These are phyloP conservation scores for Xenopus tropicalis DNA, from an alignment of 2,113 vertebrate genomes.

Conservation along the genomic window DNA sequence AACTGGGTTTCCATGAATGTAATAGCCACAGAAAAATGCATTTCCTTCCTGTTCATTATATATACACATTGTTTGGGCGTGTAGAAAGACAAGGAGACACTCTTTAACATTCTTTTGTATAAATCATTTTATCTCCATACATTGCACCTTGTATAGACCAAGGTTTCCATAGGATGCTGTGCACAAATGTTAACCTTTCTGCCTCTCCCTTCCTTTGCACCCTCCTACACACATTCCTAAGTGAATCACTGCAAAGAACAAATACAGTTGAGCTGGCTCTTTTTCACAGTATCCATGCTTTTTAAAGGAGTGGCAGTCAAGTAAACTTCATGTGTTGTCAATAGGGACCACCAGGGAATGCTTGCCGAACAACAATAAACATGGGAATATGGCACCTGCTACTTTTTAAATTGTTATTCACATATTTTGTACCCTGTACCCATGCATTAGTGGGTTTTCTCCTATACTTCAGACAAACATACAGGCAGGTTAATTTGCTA, in stretches of 20 bases:
- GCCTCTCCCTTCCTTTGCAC: slow-evolving; percentile 16
- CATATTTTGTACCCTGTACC: too few species aligned
- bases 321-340: background rate
- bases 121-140: slow-evolving; percentile 5
- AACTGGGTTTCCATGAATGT: slow-evolving; percentile 20
- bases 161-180: slow-evolving; percentile 11
- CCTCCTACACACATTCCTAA: slow-evolving; percentile 39
- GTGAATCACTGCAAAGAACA: slow-evolving; percentile 25
- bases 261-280: background rate
- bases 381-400: too few species aligned
- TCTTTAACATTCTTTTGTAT: slow-evolving; percentile 11
- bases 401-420: too few species aligned
- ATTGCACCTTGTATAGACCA: background rate
- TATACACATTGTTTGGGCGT: slow-evolving; percentile 17
- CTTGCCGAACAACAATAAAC: too few species aligned
- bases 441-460: too few species aligned
- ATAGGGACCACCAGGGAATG: background rate
- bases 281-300: background rate
- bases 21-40: slow-evolving; percentile 11
- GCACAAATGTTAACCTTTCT: slow-evolving; percentile 11
- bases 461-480: too few species aligned
- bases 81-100: slow-evolving; percentile 11
- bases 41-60: slow-evolving; percentile 38
- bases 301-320: slow-evolving; percentile 5
- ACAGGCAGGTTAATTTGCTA: too few species aligned